These are phyloP conservation scores for Matsumurasca onukii DNA, from an alignment of 1,140 invertebrate species.

Conservation along the genomic window DNA sequence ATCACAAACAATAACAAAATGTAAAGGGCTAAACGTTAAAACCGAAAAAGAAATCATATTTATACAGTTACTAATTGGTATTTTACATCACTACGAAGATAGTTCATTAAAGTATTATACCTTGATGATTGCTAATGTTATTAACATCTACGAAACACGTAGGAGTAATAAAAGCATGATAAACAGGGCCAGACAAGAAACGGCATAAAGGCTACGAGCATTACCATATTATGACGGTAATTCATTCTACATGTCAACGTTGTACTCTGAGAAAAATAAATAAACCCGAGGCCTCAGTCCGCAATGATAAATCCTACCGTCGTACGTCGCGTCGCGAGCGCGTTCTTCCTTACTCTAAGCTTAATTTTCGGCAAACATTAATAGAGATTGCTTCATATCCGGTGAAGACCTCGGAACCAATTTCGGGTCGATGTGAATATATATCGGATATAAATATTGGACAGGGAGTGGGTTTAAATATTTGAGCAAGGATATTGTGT, in stretches of 20 bases:
- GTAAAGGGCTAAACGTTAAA: no score
- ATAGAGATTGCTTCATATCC: slow-evolving; percentile 12
- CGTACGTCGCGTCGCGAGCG: no score
- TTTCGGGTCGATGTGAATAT: not conserved
- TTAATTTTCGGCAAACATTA: not conserved
- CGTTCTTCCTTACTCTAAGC: no score
- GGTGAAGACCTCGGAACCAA: slow-evolving; percentile 7
- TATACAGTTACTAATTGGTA: no score
- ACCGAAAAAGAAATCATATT: no score
- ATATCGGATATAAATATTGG: slow-evolving; percentile 23
- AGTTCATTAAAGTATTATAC: no score
- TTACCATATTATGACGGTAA: not conserved
- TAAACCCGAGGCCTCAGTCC: not conserved
- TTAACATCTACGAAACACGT: no score
- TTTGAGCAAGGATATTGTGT: slow-evolving; percentile 7
- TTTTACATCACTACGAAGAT: no score
- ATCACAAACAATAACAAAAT: no score
- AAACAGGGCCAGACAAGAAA: not conserved
- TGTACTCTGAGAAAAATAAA: not conserved
- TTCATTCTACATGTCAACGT: not conserved
- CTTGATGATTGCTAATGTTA: no score
- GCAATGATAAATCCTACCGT: not conserved
- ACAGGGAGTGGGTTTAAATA: slow-evolving; percentile 14
- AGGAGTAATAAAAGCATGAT: not conserved
- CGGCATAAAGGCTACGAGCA: not conserved